Base-by-base conservation (phyloP, 2,113 vertebrate genomes). In the Microcebus jonahi region DNA sequence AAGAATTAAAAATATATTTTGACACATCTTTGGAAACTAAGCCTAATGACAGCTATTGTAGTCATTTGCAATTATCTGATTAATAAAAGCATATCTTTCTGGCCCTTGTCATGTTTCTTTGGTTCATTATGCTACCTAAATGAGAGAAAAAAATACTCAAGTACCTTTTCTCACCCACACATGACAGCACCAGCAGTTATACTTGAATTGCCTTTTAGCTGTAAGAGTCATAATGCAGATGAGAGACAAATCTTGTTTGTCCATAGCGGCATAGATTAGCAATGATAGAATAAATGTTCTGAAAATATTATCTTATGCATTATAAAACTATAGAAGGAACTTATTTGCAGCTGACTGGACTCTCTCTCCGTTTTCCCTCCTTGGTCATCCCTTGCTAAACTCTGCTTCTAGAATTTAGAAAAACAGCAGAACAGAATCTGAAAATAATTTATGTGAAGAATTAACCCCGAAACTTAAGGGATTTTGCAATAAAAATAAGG, bases 1-100 rank as follows among this genome's bases (percentile, higher is more conserved):
- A 53, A 50, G 8, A 88, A 86, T 42, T 57, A 45, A 70, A 90
- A 96, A 76, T 73, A 29, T 50, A 39, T 89, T 95, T 96, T 77
- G 45, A 97, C 55, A 45, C 8, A 53, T 55, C 14, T 55, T 91
- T 57, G 48, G 39, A 83, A 92, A 90, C 27, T 53, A 53, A 89
- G 17, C 34, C 9, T 83, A 90, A 71, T 71, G 55, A 59, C 18
- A 57, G 36, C 18, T 53, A 31, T 29, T 96, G 42, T 67, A 82
- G 17, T 91, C 39, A 5, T 48, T 42, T 70, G 50, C 25, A 65
- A 80, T 92, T 88, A 83, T 82, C 42, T 82, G 45, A 91, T 67
- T 93, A 86, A 85, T n/a, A 65, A 82, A 85, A 63, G 34, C 59
- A 10, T 50, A 50, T 34, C 13, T 91, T 85, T 82, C 59, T 93